These are phyloP conservation scores for Anseranas semipalmata DNA, from an alignment of 2,113 vertebrate genomes.

Conservation along the genomic window DNA sequence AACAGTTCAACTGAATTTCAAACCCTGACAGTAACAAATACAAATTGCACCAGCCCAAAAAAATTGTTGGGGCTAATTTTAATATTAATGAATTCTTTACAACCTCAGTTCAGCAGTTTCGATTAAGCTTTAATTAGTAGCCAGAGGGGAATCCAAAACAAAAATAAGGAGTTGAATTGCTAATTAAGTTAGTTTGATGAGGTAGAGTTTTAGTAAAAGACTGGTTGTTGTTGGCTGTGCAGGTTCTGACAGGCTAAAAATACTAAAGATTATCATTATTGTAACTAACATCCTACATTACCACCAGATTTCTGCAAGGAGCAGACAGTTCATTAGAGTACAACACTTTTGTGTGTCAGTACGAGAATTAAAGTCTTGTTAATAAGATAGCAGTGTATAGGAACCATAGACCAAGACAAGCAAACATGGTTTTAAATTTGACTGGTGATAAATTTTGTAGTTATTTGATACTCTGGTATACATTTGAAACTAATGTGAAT, in stretches of 20 bases:
- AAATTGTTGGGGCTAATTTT: constrained; percentile 98
- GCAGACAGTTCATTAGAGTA: constrained; percentile 80
- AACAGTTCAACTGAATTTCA: constrained; percentile 84
- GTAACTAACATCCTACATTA: constrained; percentile 76
- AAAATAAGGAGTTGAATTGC: constrained; percentile 99
- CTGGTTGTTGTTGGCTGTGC: constrained; percentile 84
- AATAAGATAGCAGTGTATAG: constrained; percentile 71
- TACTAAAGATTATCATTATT: constrained; percentile 87
- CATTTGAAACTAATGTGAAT: constrained; percentile 41
- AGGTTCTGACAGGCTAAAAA: constrained; percentile 88
- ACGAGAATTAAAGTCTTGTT: constrained; percentile 77
- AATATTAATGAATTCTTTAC: constrained; percentile 99
- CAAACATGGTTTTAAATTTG: constrained; percentile 59
- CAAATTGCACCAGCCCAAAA: constrained; percentile 86
- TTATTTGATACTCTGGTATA: constrained; percentile 43
- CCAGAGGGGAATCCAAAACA: constrained; percentile 99
- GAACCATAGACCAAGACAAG: constrained; percentile 63
- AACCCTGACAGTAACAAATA: constrained; percentile 89
- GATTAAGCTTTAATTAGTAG: constrained; percentile 99
- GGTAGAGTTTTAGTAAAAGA: constrained; percentile 89
- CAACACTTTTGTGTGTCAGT: constrained; percentile 75
- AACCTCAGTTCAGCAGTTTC: constrained; percentile 99
- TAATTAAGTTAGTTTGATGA: constrained; percentile 97
- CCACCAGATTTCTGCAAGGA: constrained; percentile 68
- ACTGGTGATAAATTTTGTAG: constrained; percentile 74